phyloP scores from a whole-genome alignment of 2,797 vertebrate species.

The Huso huso region DNA sequence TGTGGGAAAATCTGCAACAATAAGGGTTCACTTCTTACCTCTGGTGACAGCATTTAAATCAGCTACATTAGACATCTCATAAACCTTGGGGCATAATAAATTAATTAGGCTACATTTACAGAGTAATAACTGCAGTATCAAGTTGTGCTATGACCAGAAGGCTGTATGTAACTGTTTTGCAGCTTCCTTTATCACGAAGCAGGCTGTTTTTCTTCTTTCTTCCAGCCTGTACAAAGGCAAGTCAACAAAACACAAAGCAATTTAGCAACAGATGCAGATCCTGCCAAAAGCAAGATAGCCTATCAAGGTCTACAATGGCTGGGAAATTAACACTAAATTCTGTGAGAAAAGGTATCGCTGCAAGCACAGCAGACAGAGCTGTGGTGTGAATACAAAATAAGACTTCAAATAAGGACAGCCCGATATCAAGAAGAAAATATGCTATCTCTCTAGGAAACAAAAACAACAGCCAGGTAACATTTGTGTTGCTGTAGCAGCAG shows the following conservation, averaged over 20 bases:
- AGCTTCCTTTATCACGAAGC: constrained; percentile 24
- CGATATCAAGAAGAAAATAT: background rate
- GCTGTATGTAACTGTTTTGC: constrained; percentile 25
- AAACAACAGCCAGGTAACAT: background rate
- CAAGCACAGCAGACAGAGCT: constrained; percentile 16
- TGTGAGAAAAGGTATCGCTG: constrained; percentile 20
- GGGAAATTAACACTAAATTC: constrained; percentile 47
- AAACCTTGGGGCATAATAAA: constrained; percentile 54
- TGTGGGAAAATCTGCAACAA: constrained; percentile 24
- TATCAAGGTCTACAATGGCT: constrained; percentile 43
- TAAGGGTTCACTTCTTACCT: constrained; percentile 30
- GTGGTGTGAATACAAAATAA: constrained; percentile 28
- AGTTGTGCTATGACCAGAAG: constrained; percentile 25
- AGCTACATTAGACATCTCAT: constrained; percentile 30
- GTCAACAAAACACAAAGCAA: constrained; percentile 48
- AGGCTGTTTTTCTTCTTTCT: constrained; percentile 15
- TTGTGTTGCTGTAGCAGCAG: background rate
- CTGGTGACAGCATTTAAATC: constrained; percentile 37
- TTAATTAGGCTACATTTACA: constrained; percentile 57
- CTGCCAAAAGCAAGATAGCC: constrained; percentile 52
- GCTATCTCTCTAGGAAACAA: background rate
- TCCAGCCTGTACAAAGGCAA: constrained; percentile 22
- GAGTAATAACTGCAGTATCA: constrained; percentile 40
- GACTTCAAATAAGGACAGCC: constrained; percentile 1
- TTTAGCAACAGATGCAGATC: constrained; percentile 56